These are phyloP conservation scores for Drosophila barbarae DNA, from an alignment of 2,888 invertebrate species.

Conservation along the genomic window DNA sequence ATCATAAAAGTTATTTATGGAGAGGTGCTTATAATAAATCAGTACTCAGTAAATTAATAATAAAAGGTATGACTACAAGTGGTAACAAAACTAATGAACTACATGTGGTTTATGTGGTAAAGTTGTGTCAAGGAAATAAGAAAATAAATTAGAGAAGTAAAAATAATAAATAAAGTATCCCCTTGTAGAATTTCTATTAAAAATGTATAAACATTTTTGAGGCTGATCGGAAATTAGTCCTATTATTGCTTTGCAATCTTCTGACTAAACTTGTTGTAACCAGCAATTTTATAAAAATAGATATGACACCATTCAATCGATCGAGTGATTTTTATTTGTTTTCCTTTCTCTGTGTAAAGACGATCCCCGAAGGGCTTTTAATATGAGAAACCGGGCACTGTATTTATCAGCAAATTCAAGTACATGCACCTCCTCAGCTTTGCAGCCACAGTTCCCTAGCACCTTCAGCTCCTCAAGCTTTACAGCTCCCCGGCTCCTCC, in stretches of 20 bases:
- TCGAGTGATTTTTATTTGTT: background rate
- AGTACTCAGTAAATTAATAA: background rate
- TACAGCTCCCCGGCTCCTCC: background rate
- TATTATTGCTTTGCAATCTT: no score
- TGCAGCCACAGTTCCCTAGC: background rate
- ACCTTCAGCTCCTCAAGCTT: background rate
- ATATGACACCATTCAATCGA: background rate
- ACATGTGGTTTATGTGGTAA: no score
- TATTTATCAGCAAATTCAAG: slow-evolving; percentile 10
- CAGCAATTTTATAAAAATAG: background rate
- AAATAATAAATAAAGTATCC: no score
- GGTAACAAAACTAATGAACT: background rate
- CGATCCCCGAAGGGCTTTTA: background rate
- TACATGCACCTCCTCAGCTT: background rate
- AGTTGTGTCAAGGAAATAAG: no score
- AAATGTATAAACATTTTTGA: no score
- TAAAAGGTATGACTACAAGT: background rate
- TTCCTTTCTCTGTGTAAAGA: slow-evolving; percentile 3
- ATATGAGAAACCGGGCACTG: slow-evolving; percentile 1
- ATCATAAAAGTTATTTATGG: slow-evolving; percentile 1
- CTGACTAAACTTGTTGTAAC: background rate
- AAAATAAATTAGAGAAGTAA: no score
- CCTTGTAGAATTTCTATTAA: no score
- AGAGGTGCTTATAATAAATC: background rate
- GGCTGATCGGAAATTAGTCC: no score